A percentile compares a stretch with the other conserved stretches of the same genome.
phyloP scores from a whole-genome alignment of 2,797 vertebrate genomes.

The Rallus crepitans region DNA sequence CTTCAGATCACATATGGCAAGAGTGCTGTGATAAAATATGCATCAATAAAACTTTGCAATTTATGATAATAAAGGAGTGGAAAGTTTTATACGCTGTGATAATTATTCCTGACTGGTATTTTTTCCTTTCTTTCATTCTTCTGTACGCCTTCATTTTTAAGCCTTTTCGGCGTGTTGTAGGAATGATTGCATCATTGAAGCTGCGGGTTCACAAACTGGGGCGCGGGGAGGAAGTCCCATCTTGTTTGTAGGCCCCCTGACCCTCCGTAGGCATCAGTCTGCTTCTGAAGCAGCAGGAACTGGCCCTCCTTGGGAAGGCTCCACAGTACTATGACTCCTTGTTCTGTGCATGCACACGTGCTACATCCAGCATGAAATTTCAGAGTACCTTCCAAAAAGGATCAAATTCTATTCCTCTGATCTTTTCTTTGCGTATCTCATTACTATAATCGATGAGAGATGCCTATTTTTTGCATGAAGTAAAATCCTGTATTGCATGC shows the following conservation, averaged over 20 bases:
- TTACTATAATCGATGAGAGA: not conserved
- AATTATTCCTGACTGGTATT: conserved; percentile 68
- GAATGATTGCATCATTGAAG: not conserved
- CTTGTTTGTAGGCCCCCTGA: not conserved
- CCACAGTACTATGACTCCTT: not conserved
- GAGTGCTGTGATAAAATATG: conserved; percentile 83
- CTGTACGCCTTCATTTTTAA: conserved; percentile 6
- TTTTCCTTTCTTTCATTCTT: conserved; percentile 10
- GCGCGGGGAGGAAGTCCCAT: not conserved
- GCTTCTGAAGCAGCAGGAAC: not conserved
- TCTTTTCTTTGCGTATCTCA: not conserved
- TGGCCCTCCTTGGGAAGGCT: not conserved
- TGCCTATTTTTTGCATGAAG: not conserved
- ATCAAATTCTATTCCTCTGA: not conserved
- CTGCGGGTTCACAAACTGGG: not conserved
- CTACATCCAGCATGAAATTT: not conserved
- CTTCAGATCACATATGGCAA: conserved; percentile 81
- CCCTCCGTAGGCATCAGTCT: not conserved
- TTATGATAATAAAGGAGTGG: conserved; percentile 77
- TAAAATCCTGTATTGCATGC: not conserved
- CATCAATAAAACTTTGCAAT: conserved; percentile 76
- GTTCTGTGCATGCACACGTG: not conserved
- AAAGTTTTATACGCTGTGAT: conserved; percentile 68
- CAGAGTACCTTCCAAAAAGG: not conserved
- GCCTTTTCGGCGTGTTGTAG: not conserved